phyloP scores from a whole-genome alignment of 2,888 invertebrate genomes.

The Nomada hirtipes region DNA sequence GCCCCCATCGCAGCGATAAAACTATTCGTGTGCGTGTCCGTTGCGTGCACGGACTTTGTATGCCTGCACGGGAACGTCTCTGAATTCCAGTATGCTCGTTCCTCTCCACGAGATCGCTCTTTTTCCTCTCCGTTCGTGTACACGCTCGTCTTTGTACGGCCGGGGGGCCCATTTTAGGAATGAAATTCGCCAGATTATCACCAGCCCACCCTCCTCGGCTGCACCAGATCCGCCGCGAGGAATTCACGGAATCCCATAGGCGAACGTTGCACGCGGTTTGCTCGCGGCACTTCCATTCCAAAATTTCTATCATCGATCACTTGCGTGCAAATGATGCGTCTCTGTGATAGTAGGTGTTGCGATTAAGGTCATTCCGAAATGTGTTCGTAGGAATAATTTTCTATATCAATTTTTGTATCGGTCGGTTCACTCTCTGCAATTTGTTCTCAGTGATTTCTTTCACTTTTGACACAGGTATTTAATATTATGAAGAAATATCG shows the following conservation, averaged over 20 bases:
- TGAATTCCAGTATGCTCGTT: conserved; percentile 56
- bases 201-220: conserved; percentile 41
- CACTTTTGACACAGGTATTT: too few species aligned
- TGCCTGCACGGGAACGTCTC: conserved; percentile 29
- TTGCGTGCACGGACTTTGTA: conserved; percentile 2
- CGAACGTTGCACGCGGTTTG: conserved; percentile 14
- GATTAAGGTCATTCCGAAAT: too few species aligned
- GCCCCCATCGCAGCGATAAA: conserved; percentile 39
- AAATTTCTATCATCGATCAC: conserved; percentile 43
- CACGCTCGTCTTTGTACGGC: conserved; percentile 30
- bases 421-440: too few species aligned
- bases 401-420: too few species aligned
- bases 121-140: conserved; percentile 23
- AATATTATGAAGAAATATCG: too few species aligned
- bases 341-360: too few species aligned
- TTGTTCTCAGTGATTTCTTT: too few species aligned
- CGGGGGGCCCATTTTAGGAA: conserved; percentile 73
- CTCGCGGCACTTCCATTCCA: conserved; percentile 22
- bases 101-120: conserved; percentile 36
- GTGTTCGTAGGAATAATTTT: too few species aligned
- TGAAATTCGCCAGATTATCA: conserved; percentile 72
- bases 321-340: background rate
- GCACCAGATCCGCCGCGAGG: conserved; percentile 55
- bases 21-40: conserved; percentile 29
- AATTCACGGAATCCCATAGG: conserved; percentile 60